Conservation (phyloP, 2,113 vertebrate genomes). For the Fulica atra region DNA sequence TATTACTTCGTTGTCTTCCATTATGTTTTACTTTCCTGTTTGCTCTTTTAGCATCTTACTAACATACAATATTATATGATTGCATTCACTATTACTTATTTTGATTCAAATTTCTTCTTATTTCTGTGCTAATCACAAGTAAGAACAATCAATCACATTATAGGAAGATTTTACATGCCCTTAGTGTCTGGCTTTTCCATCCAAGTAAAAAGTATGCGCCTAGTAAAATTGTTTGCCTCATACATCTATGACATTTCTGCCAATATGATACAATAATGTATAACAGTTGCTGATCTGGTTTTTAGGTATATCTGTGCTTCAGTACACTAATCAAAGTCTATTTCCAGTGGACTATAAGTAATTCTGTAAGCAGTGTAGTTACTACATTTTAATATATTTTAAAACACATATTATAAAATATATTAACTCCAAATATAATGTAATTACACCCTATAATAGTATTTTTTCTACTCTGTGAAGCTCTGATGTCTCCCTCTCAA, state of each 20-base stretch:
- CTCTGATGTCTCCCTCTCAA: background rate
- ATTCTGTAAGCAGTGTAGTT: background rate
- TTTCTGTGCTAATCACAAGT: background rate
- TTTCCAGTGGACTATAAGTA: background rate
- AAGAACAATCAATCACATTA: background rate
- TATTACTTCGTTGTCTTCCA: background rate
- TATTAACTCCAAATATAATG: background rate
- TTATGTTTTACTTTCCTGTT: background rate
- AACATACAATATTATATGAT: background rate
- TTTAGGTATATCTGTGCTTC: background rate
- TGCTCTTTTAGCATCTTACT: background rate
- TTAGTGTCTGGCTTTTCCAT: background rate
- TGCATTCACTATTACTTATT: background rate
- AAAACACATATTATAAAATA: background rate
- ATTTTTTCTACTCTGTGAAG: background rate
- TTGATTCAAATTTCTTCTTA: background rate
- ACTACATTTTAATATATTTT: background rate
- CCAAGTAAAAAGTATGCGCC: background rate
- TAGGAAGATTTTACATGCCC: background rate
- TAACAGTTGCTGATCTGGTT: background rate
- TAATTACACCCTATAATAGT: background rate
- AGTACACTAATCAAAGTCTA: background rate
- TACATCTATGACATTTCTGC: background rate
- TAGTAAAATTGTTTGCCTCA: background rate
- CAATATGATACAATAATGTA: background rate